A percentile compares a stretch with the other conserved stretches of the same genome.
Evolutionary conservation across 2,113 vertebrate genomes (phyloP).

Genomic region (Peucedramus taeniatus): DNA sequence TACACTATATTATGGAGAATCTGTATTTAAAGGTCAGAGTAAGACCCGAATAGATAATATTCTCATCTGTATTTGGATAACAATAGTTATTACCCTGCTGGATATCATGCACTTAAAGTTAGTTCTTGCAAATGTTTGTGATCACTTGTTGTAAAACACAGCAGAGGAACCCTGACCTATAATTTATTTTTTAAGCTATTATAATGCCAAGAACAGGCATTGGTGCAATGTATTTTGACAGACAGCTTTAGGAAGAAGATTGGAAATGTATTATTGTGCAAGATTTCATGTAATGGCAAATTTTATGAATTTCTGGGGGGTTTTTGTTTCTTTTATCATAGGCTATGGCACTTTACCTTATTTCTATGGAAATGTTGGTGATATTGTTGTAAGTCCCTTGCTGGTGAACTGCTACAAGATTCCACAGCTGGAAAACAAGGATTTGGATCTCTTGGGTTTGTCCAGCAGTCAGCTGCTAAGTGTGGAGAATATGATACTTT

Average conservation of each 20-base stretch:
- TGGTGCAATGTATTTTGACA: background rate
- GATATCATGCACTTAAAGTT: background rate
- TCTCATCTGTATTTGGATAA: background rate
- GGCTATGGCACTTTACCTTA: constrained; percentile 97
- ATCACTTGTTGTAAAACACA: background rate
- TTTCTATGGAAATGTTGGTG: constrained; percentile 97
- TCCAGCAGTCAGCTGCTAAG: constrained; percentile 83
- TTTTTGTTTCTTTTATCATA: constrained; percentile 39
- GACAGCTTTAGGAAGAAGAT: background rate
- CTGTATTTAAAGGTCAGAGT: background rate
- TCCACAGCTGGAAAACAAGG: constrained; percentile 85
- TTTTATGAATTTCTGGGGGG: background rate
- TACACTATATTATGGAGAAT: background rate
- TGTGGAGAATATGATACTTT: constrained; percentile 92
- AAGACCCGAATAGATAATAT: background rate
- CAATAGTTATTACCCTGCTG: background rate
- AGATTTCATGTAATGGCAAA: background rate
- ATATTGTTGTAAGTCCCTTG: constrained; percentile 95
- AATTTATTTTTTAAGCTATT: background rate
- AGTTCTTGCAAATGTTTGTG: background rate
- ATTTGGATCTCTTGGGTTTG: constrained; percentile 83
- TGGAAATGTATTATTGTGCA: background rate
- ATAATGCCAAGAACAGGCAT: background rate
- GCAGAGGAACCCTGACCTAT: background rate
- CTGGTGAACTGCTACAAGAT: constrained; percentile 96